Evolutionary conservation across 2,888 invertebrate species (phyloP).

Genomic region (Morpho helenor): DNA sequence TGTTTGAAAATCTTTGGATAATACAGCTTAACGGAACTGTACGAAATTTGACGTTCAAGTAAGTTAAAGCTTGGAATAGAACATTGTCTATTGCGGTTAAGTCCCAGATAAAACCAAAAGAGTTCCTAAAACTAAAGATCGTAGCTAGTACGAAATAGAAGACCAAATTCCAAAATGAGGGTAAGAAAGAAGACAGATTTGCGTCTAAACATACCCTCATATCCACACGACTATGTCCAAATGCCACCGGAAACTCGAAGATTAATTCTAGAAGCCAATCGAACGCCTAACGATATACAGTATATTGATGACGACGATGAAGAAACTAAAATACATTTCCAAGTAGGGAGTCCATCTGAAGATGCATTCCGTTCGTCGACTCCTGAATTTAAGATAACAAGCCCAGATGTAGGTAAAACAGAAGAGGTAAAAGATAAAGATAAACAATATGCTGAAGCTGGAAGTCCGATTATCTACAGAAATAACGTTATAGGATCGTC

Average conservation of each 20-base stretch:
- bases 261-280: conserved; percentile 41
- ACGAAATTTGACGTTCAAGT: no score
- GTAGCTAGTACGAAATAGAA: no score
- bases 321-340: conserved; percentile 20
- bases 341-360: conserved; percentile 27
- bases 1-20: no score
- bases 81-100: no score
- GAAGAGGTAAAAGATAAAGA: conserved; percentile 16
- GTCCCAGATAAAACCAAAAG: no score
- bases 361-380: conserved; percentile 41
- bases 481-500: conserved; percentile 76
- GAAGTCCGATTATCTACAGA: conserved; percentile 41
- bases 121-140: no score
- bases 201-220: conserved; percentile 53
- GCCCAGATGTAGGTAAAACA: conserved; percentile 30
- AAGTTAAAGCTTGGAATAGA: no score
- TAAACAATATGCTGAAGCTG: conserved; percentile 20
- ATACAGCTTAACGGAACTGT: no score
- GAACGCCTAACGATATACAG: conserved; percentile 35
- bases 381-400: conserved; percentile 54
- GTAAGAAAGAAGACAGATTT: conserved; percentile 60
- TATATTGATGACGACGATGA: conserved; percentile 41
- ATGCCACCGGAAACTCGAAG: conserved; percentile 55
- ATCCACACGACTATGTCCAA: conserved; percentile 62
- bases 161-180: conserved; percentile 38